These are phyloP conservation scores for Mus musculus DNA, from an alignment of 2,113 vertebrate genomes.

Conservation along the genomic window DNA sequence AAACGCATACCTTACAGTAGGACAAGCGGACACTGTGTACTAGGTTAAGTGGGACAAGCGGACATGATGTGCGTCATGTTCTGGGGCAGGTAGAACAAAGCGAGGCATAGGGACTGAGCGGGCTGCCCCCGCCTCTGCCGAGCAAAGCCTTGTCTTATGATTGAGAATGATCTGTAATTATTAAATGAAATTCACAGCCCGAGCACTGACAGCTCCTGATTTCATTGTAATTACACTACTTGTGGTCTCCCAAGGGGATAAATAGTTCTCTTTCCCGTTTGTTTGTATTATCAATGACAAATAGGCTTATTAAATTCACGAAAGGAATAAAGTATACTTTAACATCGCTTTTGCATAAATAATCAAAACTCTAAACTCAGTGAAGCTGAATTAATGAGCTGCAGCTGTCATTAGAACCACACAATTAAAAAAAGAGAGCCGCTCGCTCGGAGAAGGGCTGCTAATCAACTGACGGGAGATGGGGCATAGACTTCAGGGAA, in stretches of 20 bases:
- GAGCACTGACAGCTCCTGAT: neutral
- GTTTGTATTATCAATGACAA: slow-evolving; percentile 63
- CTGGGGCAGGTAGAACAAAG: neutral
- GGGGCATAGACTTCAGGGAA: neutral
- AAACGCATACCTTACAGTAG: too few relatives aligned
- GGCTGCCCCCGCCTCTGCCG: neutral
- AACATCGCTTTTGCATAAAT: slow-evolving; percentile 31
- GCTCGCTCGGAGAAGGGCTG: neutral
- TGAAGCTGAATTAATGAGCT: slow-evolving; percentile 30
- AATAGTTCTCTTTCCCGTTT: slow-evolving; percentile 58
- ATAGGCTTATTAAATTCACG: slow-evolving; percentile 46
- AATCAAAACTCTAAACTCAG: slow-evolving; percentile 49
- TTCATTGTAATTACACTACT: slow-evolving; percentile 23
- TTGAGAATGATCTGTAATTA: slow-evolving; percentile 25
- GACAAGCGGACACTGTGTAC: neutral
- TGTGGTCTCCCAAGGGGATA: slow-evolving; percentile 64
- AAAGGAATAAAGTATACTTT: slow-evolving; percentile 28
- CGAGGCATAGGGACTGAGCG: fast-evolving
- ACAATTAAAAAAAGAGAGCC: neutral
- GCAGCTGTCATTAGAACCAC: neutral
- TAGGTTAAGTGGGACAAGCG: neutral
- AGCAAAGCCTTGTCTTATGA: neutral
- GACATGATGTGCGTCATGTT: too few relatives aligned
- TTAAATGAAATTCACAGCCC: slow-evolving; percentile 10
- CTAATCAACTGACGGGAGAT: neutral